Evolutionary conservation across 2,113 vertebrate genomes (phyloP).

Genomic region (Eptesicus fuscus): DNA sequence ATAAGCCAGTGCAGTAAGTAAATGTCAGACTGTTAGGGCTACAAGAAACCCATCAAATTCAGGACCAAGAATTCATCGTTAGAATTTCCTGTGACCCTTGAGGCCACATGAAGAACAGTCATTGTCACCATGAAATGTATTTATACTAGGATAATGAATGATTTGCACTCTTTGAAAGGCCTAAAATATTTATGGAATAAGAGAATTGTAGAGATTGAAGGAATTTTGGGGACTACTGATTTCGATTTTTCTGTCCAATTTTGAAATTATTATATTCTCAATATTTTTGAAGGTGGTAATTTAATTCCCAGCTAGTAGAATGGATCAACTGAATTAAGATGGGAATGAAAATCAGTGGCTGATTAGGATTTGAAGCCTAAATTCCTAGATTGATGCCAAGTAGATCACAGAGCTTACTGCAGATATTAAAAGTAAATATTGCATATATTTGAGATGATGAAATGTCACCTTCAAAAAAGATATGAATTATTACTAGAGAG

Average conservation of each 20-base stretch:
- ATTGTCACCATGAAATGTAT: background rate
- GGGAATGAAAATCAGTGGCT: background rate
- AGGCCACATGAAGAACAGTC: background rate
- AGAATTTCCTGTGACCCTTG: conserved; percentile 18
- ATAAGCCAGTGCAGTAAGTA: background rate
- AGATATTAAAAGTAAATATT: background rate
- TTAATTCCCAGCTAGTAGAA: background rate
- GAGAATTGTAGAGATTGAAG: background rate
- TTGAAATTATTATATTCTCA: background rate
- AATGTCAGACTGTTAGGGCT: background rate
- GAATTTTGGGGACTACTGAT: background rate
- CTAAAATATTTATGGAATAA: conserved; percentile 21
- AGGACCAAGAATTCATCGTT: background rate
- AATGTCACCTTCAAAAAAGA: background rate
- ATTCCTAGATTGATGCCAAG: background rate
- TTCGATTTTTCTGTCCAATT: conserved; percentile 25
- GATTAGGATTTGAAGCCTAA: background rate
- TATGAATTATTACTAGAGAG: background rate
- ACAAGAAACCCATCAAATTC: background rate
- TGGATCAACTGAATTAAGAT: background rate
- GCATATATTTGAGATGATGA: background rate
- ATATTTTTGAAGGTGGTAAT: background rate
- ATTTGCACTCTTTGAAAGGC: background rate
- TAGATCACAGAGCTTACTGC: background rate
- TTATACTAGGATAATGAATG: background rate